Base-by-base conservation (phyloP, 2,797 vertebrate genomes). In the Helostoma temminkii region DNA sequence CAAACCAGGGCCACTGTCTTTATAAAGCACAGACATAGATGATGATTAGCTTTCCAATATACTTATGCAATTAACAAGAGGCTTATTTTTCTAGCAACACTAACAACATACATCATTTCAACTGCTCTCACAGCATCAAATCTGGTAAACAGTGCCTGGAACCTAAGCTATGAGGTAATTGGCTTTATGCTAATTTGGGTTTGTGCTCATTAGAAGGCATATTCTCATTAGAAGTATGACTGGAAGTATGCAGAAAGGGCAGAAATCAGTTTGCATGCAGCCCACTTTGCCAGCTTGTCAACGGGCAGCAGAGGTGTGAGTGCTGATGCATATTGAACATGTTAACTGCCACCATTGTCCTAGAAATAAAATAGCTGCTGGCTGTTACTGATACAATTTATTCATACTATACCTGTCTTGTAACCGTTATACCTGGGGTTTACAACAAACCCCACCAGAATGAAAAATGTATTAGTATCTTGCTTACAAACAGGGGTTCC, bases 121-220 rank as follows among this genome's bases (percentile, higher is more conserved):
- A 2, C 30, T 60, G 32, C 47, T 10, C 45, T 39, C 6, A 4
- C 18, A 42, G 19, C 50, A 45, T 6, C 16, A 18, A 10, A 14
- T 30, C 30, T 41, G n/a, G 22, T 25, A 46, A 67, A 52, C 5
- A 3, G 7, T 24, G 18, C 37, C 58, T 58, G 54, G 5, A 53
- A 21, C 21, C 47, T 59, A 37, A 71, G 59, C n/a, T 30, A 21
- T 59, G 22, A 30, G 36, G 60, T 62, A 74, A 76, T 62, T 74
- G 55, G 55, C 54, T 68, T 24, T 32, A 52, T 42, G 41, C 41
- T 42, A 42, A 42, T 54, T 53, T 37, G 21, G 0, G 11, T 53
- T 24, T 71, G 47, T 62, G 65, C 46, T 75, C 67, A 81, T 81
- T 72, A 71, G 34, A 62, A 59, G 41, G 32, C 25, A 42, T 47